These are phyloP conservation scores for Mus spicilegus DNA, from an alignment of 2,113 vertebrate genomes.

Conservation along the genomic window DNA sequence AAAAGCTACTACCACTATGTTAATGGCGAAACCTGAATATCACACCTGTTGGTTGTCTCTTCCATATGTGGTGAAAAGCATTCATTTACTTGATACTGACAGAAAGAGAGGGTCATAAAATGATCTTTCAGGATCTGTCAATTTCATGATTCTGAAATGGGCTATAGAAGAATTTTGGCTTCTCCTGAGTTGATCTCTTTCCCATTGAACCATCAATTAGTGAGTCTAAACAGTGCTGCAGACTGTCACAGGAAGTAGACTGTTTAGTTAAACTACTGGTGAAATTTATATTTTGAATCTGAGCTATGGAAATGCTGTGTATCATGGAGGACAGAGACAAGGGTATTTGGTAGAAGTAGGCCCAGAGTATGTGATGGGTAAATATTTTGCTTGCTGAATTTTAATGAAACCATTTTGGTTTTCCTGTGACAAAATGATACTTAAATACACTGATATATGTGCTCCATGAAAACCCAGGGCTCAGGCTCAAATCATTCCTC, in stretches of 20 bases:
- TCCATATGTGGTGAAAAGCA: not conserved
- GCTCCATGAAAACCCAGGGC: not conserved
- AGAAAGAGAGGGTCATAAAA: conserved; percentile 16
- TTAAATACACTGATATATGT: not conserved
- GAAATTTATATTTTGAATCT: conserved; percentile 55
- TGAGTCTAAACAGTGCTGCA: no score
- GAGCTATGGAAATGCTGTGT: not conserved
- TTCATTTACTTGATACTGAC: conserved; percentile 19
- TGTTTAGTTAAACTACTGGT: not conserved
- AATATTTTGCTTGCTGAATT: conserved; percentile 61
- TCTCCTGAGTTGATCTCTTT: no score
- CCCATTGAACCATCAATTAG: no score
- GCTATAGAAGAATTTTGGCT: not conserved
- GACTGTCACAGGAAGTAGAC: conserved; percentile 39
- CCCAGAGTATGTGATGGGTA: accelerated
- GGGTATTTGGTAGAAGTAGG: not conserved
- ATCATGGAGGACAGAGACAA: not conserved
- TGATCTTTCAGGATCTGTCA: conserved; percentile 22
- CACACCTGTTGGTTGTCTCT: not conserved
- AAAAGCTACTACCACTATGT: not conserved
- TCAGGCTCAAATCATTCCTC: not conserved
- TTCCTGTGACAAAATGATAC: not conserved
- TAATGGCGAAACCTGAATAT: not conserved
- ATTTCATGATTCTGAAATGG: conserved; percentile 28
- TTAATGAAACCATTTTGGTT: conserved; percentile 54